Base-by-base conservation (phyloP, 2,797 vertebrate genomes). In the Potorous gilbertii region DNA sequence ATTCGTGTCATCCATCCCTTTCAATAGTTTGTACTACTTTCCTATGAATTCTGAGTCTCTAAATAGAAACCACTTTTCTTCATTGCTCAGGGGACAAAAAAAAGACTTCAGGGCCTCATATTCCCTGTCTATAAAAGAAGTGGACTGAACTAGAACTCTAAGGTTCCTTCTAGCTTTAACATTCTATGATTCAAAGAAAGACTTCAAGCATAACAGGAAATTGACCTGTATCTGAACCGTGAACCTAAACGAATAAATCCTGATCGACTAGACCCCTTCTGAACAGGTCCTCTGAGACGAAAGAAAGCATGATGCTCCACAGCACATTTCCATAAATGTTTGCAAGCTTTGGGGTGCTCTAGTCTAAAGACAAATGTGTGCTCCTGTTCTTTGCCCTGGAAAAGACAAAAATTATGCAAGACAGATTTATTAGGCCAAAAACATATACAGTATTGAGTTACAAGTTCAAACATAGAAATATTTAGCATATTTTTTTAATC, bases 241-340 rank as follows among this genome's bases (percentile, higher is more conserved):
- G 99, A 99, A 31, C 99, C 99, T 98, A 99, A 98, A 34, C 99
- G 99, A 97, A 99, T 99, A 98, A 99, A 99, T 59, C 99, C 98
- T 0, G 99, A 99, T 4, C 98, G 99, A 10, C 99, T 98, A 8
- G 99, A 99, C 98, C 98, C 98, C 96, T 99, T 99, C 56, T 99
- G 99, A n/a, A 99, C 99, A 0, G 99, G 99, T 2, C 99, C 99
- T 55, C 99, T 99, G 81, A 99, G 99, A n/a, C 99, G 99, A 97
- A 99, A 99, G 98, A 99, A 99, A 87, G 99, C 99, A 0, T 99
- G 99, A 97, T 99, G 99, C n/a, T 99, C 99, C 96, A 99, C 99
- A 0, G 99, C 99, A 97, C 99, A 99, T 92, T 99, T 99, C 99
- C 99, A 99, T 56, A 99, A 98, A 97, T 99, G 99, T 97, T 99